Evolutionary conservation across 2,888 invertebrate species (phyloP), one percentile per base, ranked within the genome.

Genomic region (Sinotaia quadrata): DNA sequence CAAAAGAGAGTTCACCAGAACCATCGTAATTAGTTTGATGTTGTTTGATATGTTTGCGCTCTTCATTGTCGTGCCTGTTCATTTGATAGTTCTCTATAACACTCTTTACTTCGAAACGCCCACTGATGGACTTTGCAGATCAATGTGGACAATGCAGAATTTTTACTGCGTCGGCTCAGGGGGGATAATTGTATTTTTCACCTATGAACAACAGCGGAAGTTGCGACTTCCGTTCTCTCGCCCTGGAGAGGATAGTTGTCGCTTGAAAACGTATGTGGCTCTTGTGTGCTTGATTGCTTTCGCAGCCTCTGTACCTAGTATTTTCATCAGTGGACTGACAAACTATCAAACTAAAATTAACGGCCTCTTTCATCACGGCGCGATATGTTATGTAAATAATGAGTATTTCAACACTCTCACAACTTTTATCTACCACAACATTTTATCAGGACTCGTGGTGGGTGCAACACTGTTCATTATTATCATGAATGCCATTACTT

Each of bases 161-260:
- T n/a, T n/a, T n/a, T n/a, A n/a, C n/a, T n/a, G n/a, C n/a, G n/a
- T n/a, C n/a, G n/a, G n/a, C n/a, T n/a, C n/a, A n/a, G n/a, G n/a
- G n/a, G n/a, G 47, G 47, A 8, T 47, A 2, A 7, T 47, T 8
- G 47, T 24, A 24, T 8, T 18, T 2, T 47, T 7, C 12, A 47
- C 47, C 47, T 47, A 47, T 24, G 47, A 47, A 24, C n/a, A 21
- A 24, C 47, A 47, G 47, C 47, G 47, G 47, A 47, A 47, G 47
- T 3, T 47, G 12, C 24, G n/a, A n/a, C 8, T 7, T 7, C 47
- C 47, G 47, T 47, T 0, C 18, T 47, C 47, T 7, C 18, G 8
- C 1, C 2, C 47, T 4, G 8, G 21, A n/a, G 8, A 21, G 12
- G 47, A 47, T 24, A n/a, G 1, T 2, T 7, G 18, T n/a, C 47